Evolutionary conservation across 2,797 vertebrate species (phyloP), one percentile per base, ranked within the genome.

Genomic region (Austrolebias charrua): DNA sequence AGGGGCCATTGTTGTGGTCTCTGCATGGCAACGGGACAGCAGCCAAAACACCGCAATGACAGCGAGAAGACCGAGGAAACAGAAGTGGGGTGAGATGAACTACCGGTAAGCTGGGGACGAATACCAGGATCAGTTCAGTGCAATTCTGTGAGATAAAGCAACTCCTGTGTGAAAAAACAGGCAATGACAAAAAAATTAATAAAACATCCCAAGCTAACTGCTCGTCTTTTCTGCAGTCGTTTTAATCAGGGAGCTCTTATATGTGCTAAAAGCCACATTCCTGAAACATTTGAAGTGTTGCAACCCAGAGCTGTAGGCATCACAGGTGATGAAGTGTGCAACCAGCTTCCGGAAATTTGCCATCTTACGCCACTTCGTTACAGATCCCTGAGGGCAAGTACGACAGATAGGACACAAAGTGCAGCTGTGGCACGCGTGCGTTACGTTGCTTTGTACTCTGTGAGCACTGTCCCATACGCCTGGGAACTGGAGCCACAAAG

Each of bases 1-100:
- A 86, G 85, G 75, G 62, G 61, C 85, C 84, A 85, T 88, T 91
- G 88, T 90, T 83, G 81, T 80, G 80, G 82, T 76, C 78, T 83
- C 77, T 83, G 84, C 88, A 73, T 85, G 79, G 86, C 83, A 87
- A 88, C 81, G 57, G 84, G 82, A 83, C 63, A 8, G 79, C 64
- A 43, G 88, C 88, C 88, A 87, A 82, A 87, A 87, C 81, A 82
- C 80, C 66, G 84, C 75, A 66, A 74, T 83, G 84, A 82, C 86
- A 88, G 78, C 14, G 55, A 73, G 70, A 62, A 54, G 44, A 18
- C 73, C 49, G 55, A 49, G 31, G 61, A 60, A 50, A 60, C 50
- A 3, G 46, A 63, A 19, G 48, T n/a, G 55, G 57, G 59, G 5
- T 50, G 69, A 74, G 68, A 81, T 65, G 20, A 63, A 78, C 53